Percentiles rank a stretch among this genome's conserved stretches.
Evolutionary conservation across 2,797 vertebrate genomes (phyloP).

Genomic region (Catharus ustulatus): DNA sequence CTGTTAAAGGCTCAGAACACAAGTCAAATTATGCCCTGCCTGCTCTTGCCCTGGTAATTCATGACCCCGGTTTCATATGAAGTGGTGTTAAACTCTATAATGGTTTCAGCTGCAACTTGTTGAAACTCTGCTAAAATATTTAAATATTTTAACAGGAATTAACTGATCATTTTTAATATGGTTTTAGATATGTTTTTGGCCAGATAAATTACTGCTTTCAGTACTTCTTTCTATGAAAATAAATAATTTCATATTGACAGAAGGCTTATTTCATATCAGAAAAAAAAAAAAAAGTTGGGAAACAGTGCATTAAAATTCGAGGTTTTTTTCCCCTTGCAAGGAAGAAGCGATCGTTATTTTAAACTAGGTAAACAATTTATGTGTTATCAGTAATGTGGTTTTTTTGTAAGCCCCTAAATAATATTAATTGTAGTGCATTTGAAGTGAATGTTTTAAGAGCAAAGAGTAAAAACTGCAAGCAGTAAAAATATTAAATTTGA

Average conservation of each 20-base stretch:
- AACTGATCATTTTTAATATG: not conserved
- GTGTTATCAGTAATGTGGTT: not conserved
- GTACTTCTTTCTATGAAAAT: not conserved
- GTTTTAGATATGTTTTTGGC: not conserved
- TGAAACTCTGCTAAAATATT: not conserved
- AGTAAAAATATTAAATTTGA: not conserved
- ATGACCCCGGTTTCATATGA: not conserved
- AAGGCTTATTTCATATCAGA: not conserved
- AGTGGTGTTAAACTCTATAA: not conserved
- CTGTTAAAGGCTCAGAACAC: not conserved
- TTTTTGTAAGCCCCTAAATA: not conserved
- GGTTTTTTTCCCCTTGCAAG: not conserved
- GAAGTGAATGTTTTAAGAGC: not conserved
- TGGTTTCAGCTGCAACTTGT: not conserved
- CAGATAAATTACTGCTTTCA: not conserved
- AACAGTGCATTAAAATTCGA: not conserved
- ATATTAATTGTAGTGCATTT: not conserved
- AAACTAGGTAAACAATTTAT: not conserved
- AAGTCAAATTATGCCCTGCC: not conserved
- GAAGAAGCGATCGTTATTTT: not conserved
- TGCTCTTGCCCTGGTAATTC: not conserved
- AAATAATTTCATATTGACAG: not conserved
- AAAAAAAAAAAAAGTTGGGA: not conserved
- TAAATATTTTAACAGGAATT: not conserved
- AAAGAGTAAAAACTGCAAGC: not conserved